phyloP scores from a whole-genome alignment of 1,140 invertebrate genomes.

The Ceratina japonica region DNA sequence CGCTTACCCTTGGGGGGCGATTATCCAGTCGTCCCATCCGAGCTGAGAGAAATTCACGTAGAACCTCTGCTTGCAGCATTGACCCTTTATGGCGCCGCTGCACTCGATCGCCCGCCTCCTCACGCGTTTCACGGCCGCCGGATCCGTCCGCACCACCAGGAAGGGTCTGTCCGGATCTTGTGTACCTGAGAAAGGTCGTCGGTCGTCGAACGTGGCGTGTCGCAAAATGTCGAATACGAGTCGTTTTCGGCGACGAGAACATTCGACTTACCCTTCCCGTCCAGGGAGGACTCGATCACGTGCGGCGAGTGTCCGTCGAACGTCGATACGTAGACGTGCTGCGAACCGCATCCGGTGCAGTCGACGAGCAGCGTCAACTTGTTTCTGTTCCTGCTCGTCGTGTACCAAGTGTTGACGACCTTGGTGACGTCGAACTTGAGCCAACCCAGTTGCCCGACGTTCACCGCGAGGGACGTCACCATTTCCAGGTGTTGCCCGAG shows the following conservation, averaged over 20 bases:
- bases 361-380: conserved; percentile 89
- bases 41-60: conserved; percentile 94
- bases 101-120: conserved; percentile 91
- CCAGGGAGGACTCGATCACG: conserved; percentile 74
- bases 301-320: conserved; percentile 74
- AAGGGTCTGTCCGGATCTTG: conserved; percentile 87
- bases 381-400: conserved; percentile 78
- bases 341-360: conserved; percentile 89
- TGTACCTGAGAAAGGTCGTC: conserved; percentile 60
- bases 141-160: conserved; percentile 90
- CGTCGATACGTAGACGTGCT: conserved; percentile 82
- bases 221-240: too few species aligned
- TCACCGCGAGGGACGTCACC: conserved; percentile 85
- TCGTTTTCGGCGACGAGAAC: too few species aligned
- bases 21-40: conserved; percentile 97
- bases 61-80: conserved; percentile 94
- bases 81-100: conserved; percentile 85
- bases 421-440: conserved; percentile 91
- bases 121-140: conserved; percentile 83
- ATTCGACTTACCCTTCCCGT: conserved; percentile 72
- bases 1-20: conserved; percentile 87
- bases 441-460: conserved; percentile 87
- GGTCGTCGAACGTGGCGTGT: not conserved
- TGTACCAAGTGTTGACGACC: conserved; percentile 87
- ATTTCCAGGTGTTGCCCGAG: conserved; percentile 80